These are phyloP conservation scores for Acromyrmex charruanus DNA, from an alignment of 1,140 invertebrate genomes.

Conservation along the genomic window DNA sequence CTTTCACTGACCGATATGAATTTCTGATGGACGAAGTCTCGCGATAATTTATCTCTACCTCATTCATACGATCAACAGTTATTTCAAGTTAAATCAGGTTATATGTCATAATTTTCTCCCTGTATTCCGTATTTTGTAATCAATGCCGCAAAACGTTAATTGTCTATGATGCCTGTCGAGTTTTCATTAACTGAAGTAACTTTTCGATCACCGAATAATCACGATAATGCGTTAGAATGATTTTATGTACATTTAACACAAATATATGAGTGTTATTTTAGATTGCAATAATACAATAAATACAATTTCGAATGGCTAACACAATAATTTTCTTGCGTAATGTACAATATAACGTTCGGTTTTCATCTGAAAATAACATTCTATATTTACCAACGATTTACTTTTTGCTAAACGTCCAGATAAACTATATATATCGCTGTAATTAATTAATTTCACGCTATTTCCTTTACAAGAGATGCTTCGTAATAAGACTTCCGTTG, in stretches of 20 bases:
- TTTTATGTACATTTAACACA: not conserved
- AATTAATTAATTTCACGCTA: constrained; percentile 66
- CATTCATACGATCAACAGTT: constrained; percentile 18
- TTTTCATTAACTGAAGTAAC: constrained; percentile 34
- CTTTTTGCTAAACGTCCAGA: not conserved
- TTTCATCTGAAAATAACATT: constrained; percentile 1
- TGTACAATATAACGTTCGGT: not conserved
- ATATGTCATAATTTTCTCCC: constrained; percentile 28
- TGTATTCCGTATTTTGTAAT: not conserved
- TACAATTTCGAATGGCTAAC: not conserved
- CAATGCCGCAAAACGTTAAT: constrained; percentile 40
- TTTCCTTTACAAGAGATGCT: constrained; percentile 34
- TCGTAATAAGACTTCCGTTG: constrained; percentile 63
- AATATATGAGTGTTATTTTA: not conserved
- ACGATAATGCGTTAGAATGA: constrained; percentile 17
- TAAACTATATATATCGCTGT: not conserved
- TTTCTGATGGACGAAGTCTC: constrained; percentile 14
- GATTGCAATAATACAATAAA: constrained; percentile 8
- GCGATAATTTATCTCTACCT: constrained; percentile 18
- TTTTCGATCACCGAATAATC: constrained; percentile 28
- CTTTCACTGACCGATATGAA: constrained; percentile 51
- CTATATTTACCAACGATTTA: not conserved
- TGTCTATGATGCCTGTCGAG: not conserved
- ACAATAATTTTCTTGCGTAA: not conserved
- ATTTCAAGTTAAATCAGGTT: constrained; percentile 40